phyloP scores from a whole-genome alignment of 2,797 vertebrate genomes.

The Alcedo quadribrachys region DNA sequence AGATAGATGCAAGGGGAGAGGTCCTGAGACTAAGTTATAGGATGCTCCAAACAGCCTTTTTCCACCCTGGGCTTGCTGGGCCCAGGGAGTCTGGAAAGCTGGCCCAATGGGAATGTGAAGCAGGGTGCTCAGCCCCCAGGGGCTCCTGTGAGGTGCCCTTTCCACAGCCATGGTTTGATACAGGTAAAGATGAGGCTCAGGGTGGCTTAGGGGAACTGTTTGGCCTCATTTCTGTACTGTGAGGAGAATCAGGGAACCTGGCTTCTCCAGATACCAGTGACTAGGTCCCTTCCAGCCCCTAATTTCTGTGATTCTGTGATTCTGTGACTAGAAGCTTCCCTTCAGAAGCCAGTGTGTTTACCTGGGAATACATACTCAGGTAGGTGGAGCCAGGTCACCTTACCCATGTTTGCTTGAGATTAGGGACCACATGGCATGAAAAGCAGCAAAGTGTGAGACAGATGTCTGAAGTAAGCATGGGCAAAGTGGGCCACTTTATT shows the following conservation, averaged over 20 bases:
- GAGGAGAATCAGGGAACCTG: not conserved
- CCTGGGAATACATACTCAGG: not conserved
- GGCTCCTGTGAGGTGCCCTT: not conserved
- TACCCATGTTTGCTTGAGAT: not conserved
- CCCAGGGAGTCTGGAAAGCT: not conserved
- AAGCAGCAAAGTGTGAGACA: not conserved
- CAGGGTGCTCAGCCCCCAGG: not conserved
- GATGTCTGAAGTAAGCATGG: not conserved
- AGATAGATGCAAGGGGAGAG: conserved; percentile 14
- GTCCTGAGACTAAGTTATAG: not conserved
- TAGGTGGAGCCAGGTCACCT: not conserved
- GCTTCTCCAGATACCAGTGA: not conserved
- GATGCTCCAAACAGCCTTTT: not conserved
- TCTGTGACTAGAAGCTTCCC: not conserved
- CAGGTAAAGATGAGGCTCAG: rapidly evolving
- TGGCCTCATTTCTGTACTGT: not conserved
- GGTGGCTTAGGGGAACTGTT: not conserved
- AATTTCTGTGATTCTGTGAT: too few species aligned
- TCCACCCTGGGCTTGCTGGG: not conserved
- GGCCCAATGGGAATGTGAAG: not conserved
- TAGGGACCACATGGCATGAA: not conserved
- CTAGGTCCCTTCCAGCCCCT: too few species aligned
- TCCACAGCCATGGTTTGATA: not conserved
- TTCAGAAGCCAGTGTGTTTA: not conserved
- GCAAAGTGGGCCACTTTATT: not conserved